Conservation (phyloP, 2,113 vertebrate genomes). For the Cinclus cinclus region DNA sequence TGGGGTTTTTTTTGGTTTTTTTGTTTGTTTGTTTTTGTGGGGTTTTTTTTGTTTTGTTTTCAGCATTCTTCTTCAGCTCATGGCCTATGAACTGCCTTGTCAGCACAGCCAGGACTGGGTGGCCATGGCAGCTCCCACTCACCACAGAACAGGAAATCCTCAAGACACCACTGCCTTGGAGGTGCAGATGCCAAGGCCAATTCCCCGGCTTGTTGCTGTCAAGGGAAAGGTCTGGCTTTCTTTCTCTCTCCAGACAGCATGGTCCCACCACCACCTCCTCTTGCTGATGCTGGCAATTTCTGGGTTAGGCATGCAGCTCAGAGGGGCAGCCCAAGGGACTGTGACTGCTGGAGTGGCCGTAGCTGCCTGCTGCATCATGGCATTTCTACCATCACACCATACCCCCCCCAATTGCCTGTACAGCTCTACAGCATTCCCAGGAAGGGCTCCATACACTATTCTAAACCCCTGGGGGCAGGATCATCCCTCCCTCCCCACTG, state of each 20-base stretch:
- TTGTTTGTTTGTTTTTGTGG: too few relatives aligned
- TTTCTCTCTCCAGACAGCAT: fast-evolving
- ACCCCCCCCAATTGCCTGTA: neutral
- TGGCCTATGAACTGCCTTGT: neutral
- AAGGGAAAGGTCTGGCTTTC: neutral
- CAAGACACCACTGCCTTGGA: neutral
- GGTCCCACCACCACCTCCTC: neutral
- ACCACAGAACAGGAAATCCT: neutral
- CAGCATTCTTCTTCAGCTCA: neutral
- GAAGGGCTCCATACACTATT: neutral
- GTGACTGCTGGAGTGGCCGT: neutral
- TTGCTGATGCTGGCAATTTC: neutral
- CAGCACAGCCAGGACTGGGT: neutral
- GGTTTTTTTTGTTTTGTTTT: neutral
- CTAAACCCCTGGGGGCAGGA: neutral
- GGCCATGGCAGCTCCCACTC: neutral
- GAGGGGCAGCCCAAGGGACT: neutral
- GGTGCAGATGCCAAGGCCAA: neutral
- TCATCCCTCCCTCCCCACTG: neutral
- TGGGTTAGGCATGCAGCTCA: neutral
- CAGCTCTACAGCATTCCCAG: neutral
- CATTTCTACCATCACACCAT: neutral
- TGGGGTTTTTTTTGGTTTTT: too few relatives aligned
- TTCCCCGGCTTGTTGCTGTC: fast-evolving
- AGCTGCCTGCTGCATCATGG: fast-evolving